phyloP scores from a whole-genome alignment of 1,140 invertebrate genomes.

The Brachystomella parvula region DNA sequence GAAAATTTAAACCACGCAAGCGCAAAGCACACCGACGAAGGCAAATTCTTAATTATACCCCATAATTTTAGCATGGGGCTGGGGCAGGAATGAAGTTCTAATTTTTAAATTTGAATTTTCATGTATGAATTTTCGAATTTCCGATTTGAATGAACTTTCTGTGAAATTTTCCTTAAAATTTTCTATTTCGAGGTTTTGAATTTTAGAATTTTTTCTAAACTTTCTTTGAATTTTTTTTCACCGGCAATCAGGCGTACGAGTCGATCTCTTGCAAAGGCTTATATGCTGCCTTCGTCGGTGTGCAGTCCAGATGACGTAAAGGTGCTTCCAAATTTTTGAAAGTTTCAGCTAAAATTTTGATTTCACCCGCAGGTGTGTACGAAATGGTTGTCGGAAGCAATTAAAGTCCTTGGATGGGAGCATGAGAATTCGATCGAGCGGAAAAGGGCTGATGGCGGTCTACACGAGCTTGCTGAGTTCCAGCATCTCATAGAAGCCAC shows the following conservation, averaged over 20 bases:
- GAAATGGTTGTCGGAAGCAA: slow-evolving; percentile 26
- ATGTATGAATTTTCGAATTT: background rate
- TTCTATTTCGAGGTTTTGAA: too few relatives aligned
- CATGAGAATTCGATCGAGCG: slow-evolving; percentile 28
- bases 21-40: too few relatives aligned
- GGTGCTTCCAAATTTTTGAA: background rate
- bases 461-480: slow-evolving; percentile 23
- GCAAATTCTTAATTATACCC: too few relatives aligned
- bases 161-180: background rate
- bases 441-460: slow-evolving; percentile 27
- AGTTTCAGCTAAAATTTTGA: background rate
- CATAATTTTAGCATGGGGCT: too few relatives aligned
- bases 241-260: too few relatives aligned
- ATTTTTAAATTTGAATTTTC: background rate
- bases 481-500: slow-evolving; percentile 11
- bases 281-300: too few relatives aligned
- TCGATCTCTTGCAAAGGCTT: too few relatives aligned
- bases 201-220: too few relatives aligned
- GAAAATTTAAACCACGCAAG: too few relatives aligned
- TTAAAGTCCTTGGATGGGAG: slow-evolving; percentile 29
- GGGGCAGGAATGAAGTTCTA: too few relatives aligned
- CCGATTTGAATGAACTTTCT: background rate
- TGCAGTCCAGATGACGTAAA: background rate
- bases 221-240: too few relatives aligned
- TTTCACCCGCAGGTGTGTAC: slow-evolving; percentile 22